A percentile compares a stretch with the other conserved stretches of the same genome.
Evolutionary conservation across 2,888 invertebrate genomes (phyloP).

Genomic region (Leptinotarsa peninsularis): DNA sequence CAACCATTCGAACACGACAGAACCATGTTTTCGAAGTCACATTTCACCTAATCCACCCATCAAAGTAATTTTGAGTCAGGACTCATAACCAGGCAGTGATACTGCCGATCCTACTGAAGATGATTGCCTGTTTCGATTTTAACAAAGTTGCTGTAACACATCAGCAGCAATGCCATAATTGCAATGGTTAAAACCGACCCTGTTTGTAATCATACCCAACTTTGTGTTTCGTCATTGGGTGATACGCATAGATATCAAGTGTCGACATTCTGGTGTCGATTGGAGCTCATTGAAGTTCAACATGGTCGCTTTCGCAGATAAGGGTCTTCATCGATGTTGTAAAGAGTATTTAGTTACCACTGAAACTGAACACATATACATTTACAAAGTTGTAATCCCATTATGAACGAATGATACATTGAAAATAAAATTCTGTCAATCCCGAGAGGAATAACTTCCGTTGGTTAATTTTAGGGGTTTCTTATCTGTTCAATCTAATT

Average conservation of each 20-base stretch:
- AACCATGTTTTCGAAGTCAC: too few relatives aligned
- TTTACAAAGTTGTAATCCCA: slow-evolving; percentile 21
- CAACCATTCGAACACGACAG: too few relatives aligned
- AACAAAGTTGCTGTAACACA: too few relatives aligned
- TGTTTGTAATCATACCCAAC: slow-evolving; percentile 41
- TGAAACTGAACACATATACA: slow-evolving; percentile 16
- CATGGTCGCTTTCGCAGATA: slow-evolving; percentile 11
- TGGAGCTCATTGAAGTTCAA: slow-evolving; percentile 6
- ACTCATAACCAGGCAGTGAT: too few relatives aligned
- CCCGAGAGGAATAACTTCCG: not conserved
- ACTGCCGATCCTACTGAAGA: too few relatives aligned
- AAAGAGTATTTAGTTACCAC: slow-evolving; percentile 17
- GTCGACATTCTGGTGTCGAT: slow-evolving; percentile 20
- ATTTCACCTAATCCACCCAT: too few relatives aligned
- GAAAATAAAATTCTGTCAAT: slow-evolving; percentile 9
- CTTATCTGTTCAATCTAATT: not conserved
- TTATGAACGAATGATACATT: slow-evolving; percentile 15
- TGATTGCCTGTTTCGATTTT: too few relatives aligned
- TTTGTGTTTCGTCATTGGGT: slow-evolving; percentile 41
- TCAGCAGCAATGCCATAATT: not conserved
- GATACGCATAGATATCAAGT: slow-evolving; percentile 30
- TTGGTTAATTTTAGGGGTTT: slow-evolving; percentile 2
- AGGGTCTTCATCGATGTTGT: slow-evolving; percentile 25
- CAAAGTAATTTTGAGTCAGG: too few relatives aligned
- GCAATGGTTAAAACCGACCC: slow-evolving; percentile 7